These are phyloP conservation scores for Punctoribates punctum DNA, from an alignment of 2,888 invertebrate species.

Conservation along the genomic window DNA sequence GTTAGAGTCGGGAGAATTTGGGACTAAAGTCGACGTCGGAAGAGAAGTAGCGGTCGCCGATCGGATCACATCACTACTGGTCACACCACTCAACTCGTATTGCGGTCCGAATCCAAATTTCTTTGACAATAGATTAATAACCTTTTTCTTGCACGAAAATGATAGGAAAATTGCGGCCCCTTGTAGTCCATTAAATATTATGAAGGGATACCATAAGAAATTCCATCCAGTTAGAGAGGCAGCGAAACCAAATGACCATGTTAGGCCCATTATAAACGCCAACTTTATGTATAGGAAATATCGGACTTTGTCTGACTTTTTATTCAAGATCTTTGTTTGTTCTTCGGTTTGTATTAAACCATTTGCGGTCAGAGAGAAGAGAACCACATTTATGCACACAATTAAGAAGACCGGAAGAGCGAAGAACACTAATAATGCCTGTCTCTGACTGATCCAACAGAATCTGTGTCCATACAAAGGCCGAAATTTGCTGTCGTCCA, in stretches of 20 bases:
- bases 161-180: constrained; percentile 58
- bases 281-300: constrained; percentile 55
- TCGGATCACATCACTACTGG: constrained; percentile 9
- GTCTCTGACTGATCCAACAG: constrained; percentile 59
- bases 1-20: not conserved
- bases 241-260: constrained; percentile 57
- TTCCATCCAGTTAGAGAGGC: constrained; percentile 54
- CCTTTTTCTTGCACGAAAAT: constrained; percentile 57
- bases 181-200: constrained; percentile 57
- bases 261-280: constrained; percentile 57
- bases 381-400: constrained; percentile 54
- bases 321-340: constrained; percentile 19
- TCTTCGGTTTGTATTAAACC: not conserved
- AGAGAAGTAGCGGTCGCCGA: not conserved
- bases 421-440: constrained; percentile 58
- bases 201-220: constrained; percentile 56
- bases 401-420: constrained; percentile 56
- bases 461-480: constrained; percentile 32
- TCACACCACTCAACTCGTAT: not conserved
- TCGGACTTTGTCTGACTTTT: constrained; percentile 25
- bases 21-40: not conserved
- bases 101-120: not conserved
- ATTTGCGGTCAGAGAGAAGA: constrained; percentile 52
- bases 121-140: constrained; percentile 44
- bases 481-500: not conserved